phyloP scores from a whole-genome alignment of 2,888 invertebrate species.

The Perithous albicinctus region DNA sequence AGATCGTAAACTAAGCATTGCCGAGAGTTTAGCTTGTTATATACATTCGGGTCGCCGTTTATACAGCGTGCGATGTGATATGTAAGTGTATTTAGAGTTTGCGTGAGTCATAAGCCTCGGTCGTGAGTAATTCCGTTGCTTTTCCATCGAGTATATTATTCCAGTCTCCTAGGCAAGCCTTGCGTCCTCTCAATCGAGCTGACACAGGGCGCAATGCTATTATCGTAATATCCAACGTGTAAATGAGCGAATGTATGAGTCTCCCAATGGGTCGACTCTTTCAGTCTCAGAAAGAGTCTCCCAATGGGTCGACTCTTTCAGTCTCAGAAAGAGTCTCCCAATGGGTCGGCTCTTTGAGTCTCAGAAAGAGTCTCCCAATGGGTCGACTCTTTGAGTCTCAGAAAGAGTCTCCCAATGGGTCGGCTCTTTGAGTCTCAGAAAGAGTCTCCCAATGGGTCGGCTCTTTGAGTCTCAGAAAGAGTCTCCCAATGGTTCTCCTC shows the following conservation, averaged over 20 bases:
- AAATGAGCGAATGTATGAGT: constrained; percentile 16
- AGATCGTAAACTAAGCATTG: neutral
- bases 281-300: no score
- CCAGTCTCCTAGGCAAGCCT: constrained; percentile 52
- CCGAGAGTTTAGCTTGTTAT: neutral
- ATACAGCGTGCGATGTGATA: neutral
- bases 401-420: no score
- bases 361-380: no score
- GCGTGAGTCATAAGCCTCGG: constrained; percentile 68
- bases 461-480: no score
- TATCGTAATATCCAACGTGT: constrained; percentile 16
- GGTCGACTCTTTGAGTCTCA: no score
- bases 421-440: no score
- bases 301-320: no score
- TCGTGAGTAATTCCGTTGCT: constrained; percentile 75
- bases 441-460: no score
- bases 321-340: no score
- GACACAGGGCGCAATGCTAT: neutral
- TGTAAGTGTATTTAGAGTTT: constrained; percentile 66
- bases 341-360: no score
- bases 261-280: no score
- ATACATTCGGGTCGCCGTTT: constrained; percentile 5
- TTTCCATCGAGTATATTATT: constrained; percentile 73
- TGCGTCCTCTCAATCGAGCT: constrained; percentile 14
- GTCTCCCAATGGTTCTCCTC: no score